These are phyloP conservation scores for Leptothorax acervorum DNA, from an alignment of 2,888 invertebrate genomes.

Conservation along the genomic window DNA sequence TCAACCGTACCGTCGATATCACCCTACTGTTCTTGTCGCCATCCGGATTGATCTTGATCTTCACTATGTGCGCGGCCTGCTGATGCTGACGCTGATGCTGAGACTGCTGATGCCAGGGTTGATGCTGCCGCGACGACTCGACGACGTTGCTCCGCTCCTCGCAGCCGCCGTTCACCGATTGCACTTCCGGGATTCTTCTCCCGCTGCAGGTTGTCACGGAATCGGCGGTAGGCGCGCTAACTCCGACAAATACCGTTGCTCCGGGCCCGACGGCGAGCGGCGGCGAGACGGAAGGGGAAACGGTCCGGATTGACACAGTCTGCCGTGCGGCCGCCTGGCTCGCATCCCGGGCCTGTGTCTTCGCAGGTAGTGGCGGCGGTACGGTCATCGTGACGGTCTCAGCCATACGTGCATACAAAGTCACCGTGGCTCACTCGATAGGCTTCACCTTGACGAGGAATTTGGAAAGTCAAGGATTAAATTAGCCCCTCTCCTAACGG, in stretches of 20 bases:
- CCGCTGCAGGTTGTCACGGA: constrained; percentile 83
- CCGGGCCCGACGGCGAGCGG: constrained; percentile 79
- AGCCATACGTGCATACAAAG: constrained; percentile 77
- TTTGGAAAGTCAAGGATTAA: constrained; percentile 51
- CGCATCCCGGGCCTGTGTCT: constrained; percentile 73
- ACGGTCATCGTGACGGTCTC: constrained; percentile 80
- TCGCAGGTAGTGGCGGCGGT: constrained; percentile 78
- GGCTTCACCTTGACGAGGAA: constrained; percentile 57
- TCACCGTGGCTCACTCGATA: constrained; percentile 54
- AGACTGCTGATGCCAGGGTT: constrained; percentile 60
- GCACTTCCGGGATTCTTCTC: constrained; percentile 81
- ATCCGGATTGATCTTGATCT: constrained; percentile 90
- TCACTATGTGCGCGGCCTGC: constrained; percentile 88
- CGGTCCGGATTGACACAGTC: constrained; percentile 82
- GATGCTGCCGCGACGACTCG: constrained; percentile 63
- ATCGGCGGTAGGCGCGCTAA: constrained; percentile 76
- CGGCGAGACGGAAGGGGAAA: constrained; percentile 78
- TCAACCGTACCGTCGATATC: constrained; percentile 80
- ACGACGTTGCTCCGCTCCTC: constrained; percentile 66
- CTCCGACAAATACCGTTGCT: constrained; percentile 86
- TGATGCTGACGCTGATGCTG: constrained; percentile 54
- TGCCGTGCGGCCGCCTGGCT: constrained; percentile 75
- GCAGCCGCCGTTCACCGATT: constrained; percentile 78
- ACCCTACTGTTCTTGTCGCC: constrained; percentile 85
- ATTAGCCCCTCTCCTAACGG: background rate